Base-by-base conservation (phyloP, 2,888 invertebrate species). In the Eugnorisma glareosa region DNA sequence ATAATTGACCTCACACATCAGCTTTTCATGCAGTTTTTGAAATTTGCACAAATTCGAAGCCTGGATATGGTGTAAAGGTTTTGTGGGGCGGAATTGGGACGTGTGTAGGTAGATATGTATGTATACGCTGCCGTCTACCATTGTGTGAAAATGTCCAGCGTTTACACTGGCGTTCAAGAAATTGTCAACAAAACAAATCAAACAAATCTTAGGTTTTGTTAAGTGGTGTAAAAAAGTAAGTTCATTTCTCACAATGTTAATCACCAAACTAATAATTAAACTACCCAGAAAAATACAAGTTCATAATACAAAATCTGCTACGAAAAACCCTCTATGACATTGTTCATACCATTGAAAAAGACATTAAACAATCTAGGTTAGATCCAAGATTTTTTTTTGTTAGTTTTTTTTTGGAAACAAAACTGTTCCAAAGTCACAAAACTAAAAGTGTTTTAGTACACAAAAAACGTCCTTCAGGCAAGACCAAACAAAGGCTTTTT, bases 41-140 rank as follows among this genome's bases (percentile, higher is more conserved):
- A 80, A 68, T 21, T 28, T 69, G 54, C 70, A 78, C 66, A 35
- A 81, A 78, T 71, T 75, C 69, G 40, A 69, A 73, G 43, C 57
- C 31, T 61, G 37, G n/a, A 45, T 85, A 61, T 78, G 76, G 73
- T 83, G 84, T 86, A 84, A 88, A 83, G 85, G 86, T 77, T 89
- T 85, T 86, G 82, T 87, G 86, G 83, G 85, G 83, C 61, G 84
- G 79, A 89, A 89, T 83, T 75, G 83, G 82, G 84, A 88, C 87
- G 82, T 88, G 79, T 37, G 64, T 54, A 37, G 18, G 40, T 45
- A 66, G 28, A n/a, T 69, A 61, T 59, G 18, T 63, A 31, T 31
- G 61, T 73, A 51, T 61, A 63, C 79, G 79, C 72, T 70, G 59
- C 79, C 77, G 64, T 84, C 77, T 81, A 79, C 82, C 85, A 88